Evolutionary conservation across 2,888 invertebrate genomes (phyloP).

Genomic region (Ecdyonurus torrentis): DNA sequence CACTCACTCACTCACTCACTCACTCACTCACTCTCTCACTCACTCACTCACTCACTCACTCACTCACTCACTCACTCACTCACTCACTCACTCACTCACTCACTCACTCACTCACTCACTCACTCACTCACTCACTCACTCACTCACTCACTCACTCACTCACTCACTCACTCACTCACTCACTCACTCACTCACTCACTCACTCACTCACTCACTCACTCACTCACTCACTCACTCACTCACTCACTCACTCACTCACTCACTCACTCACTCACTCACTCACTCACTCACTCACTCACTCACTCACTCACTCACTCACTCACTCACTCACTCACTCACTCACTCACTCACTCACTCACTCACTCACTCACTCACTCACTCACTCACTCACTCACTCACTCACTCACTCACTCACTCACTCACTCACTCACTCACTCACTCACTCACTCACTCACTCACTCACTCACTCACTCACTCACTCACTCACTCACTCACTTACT

Average conservation of each 20-base stretch:
- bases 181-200: background rate
- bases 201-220: slow-evolving; percentile 1
- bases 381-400: slow-evolving; percentile 5
- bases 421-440: slow-evolving; percentile 5
- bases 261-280: slow-evolving; percentile 4
- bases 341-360: slow-evolving; percentile 6
- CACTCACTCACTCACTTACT: too few relatives aligned
- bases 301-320: slow-evolving; percentile 2
- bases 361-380: slow-evolving; percentile 4
- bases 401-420: slow-evolving; percentile 4
- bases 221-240: background rate
- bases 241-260: slow-evolving; percentile 2
- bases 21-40: slow-evolving; percentile 5
- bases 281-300: background rate
- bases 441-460: slow-evolving; percentile 8
- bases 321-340: background rate
- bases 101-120: slow-evolving; percentile 3
- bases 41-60: slow-evolving; percentile 6
- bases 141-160: slow-evolving; percentile 6
- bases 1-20: slow-evolving; percentile 5
- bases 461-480: slow-evolving; percentile 7
- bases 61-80: slow-evolving; percentile 5
- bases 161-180: background rate
- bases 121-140: slow-evolving; percentile 4
- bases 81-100: slow-evolving; percentile 4